Percentiles rank a stretch among this genome's conserved stretches.
These are phyloP conservation scores for Sitodiplosis mosellana DNA, from an alignment of 1,140 invertebrate species.

Conservation along the genomic window DNA sequence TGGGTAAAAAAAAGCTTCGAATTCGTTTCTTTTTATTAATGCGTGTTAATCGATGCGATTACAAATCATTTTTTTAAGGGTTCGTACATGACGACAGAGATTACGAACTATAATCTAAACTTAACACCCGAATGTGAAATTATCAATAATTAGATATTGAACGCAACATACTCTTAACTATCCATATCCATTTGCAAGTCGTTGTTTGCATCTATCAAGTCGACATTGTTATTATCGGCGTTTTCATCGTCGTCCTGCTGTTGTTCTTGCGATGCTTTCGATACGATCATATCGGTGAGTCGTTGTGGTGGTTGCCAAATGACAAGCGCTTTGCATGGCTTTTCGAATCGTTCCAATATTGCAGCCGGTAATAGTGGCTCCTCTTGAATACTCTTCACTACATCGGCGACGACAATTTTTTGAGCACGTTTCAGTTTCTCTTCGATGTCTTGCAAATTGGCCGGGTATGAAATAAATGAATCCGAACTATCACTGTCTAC, in stretches of 20 bases:
- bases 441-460: constrained; percentile 19
- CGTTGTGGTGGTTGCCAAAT: constrained; percentile 52
- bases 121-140: too few species aligned
- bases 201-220: neutral
- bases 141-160: too few species aligned
- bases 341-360: constrained; percentile 28
- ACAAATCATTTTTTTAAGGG: too few species aligned
- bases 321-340: constrained; percentile 55
- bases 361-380: constrained; percentile 24
- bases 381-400: constrained; percentile 39
- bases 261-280: constrained; percentile 5
- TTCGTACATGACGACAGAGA: too few species aligned
- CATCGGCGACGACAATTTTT: constrained; percentile 44
- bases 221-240: neutral
- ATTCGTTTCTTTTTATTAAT: too few species aligned
- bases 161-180: too few species aligned
- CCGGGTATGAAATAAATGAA: constrained; percentile 14
- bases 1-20: too few species aligned
- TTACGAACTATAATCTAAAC: too few species aligned
- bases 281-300: constrained; percentile 21
- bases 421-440: constrained; percentile 32
- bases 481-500: constrained; percentile 13
- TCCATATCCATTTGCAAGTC: neutral
- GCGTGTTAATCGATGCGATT: too few species aligned
- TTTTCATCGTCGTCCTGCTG: constrained; percentile 19